Percentiles rank a stretch among this genome's conserved stretches.
Evolutionary conservation across 2,797 vertebrate genomes (phyloP).

Genomic region (Gephyroberyx darwinii): DNA sequence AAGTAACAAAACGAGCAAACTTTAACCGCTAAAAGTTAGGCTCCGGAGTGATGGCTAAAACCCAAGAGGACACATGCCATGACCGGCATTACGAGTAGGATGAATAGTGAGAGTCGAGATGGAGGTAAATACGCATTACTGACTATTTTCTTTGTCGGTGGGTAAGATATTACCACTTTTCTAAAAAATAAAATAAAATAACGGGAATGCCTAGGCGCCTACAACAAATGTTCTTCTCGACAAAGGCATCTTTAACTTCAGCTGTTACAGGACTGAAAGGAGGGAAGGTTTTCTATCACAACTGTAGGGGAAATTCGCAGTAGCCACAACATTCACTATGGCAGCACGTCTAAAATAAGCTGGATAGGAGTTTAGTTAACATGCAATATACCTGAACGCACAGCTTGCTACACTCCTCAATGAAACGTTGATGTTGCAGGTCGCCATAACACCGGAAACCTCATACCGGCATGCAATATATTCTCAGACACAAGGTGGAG

Average conservation of each 20-base stretch:
- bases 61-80: no score
- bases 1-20: not conserved
- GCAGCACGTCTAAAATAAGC: accelerated
- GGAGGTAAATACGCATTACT: slow-evolving; percentile 4
- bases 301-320: not conserved
- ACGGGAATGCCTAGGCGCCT: not conserved
- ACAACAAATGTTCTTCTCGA: slow-evolving; percentile 13
- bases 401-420: slow-evolving; percentile 47
- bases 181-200: not conserved
- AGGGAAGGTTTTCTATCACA: no score
- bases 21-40: not conserved
- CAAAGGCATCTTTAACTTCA: slow-evolving; percentile 36
- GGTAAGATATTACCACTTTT: not conserved
- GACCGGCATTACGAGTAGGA: not conserved
- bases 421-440: slow-evolving; percentile 61
- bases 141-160: not conserved
- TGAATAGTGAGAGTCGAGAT: accelerated
- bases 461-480: slow-evolving; percentile 42
- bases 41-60: not conserved
- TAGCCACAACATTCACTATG: accelerated
- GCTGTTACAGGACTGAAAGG: not conserved
- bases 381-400: slow-evolving; percentile 48
- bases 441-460: slow-evolving; percentile 88
- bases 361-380: not conserved
- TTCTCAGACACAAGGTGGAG: slow-evolving; percentile 56